These are phyloP conservation scores for Altica lythri DNA, from an alignment of 2,888 invertebrate genomes.

Conservation along the genomic window DNA sequence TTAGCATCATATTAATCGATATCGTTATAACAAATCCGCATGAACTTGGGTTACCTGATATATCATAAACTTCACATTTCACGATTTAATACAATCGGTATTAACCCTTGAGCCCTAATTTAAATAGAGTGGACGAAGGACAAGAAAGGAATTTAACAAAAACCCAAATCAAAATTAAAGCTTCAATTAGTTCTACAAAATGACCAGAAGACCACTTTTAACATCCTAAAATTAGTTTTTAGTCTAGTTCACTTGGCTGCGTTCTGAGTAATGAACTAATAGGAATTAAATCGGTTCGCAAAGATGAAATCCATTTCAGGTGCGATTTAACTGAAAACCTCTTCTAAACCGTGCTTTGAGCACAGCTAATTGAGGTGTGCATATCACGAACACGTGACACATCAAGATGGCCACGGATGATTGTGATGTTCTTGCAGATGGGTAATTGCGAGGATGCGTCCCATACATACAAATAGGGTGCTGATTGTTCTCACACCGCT, in stretches of 20 bases:
- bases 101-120: too few relatives aligned
- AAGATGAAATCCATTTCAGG: constrained; percentile 44
- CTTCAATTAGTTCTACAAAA: too few relatives aligned
- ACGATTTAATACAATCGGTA: too few relatives aligned
- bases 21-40: too few relatives aligned
- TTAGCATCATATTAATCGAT: too few relatives aligned
- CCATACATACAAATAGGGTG: constrained; percentile 53
- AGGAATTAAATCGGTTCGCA: constrained; percentile 32
- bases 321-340: constrained; percentile 49
- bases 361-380: constrained; percentile 49
- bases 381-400: constrained; percentile 47
- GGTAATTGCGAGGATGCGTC: constrained; percentile 48
- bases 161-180: too few relatives aligned
- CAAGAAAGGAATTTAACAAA: too few relatives aligned
- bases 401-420: constrained; percentile 39
- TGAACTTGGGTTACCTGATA: too few relatives aligned
- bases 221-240: constrained; percentile 22
- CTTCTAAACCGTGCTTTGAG: constrained; percentile 47
- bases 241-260: neutral
- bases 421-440: constrained; percentile 33
- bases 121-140: too few relatives aligned
- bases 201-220: constrained; percentile 15
- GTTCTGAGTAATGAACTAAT: constrained; percentile 8
- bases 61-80: too few relatives aligned
- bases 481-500: constrained; percentile 39